These are phyloP conservation scores for Crocuta crocuta DNA, from an alignment of 2,113 vertebrate species.

Conservation along the genomic window DNA sequence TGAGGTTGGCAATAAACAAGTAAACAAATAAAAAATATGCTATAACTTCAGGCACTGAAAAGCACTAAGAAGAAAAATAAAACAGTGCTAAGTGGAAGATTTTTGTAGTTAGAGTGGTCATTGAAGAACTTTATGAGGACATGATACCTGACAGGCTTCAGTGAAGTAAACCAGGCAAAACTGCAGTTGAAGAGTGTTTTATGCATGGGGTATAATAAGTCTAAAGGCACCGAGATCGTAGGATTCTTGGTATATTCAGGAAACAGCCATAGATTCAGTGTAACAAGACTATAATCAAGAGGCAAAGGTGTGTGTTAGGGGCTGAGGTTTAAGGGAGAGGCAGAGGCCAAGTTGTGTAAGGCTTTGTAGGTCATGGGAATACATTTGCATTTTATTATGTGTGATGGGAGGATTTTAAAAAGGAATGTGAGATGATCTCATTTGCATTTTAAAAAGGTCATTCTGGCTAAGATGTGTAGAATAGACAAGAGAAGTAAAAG, in stretches of 20 bases:
- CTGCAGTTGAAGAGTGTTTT: background rate
- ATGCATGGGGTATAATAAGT: background rate
- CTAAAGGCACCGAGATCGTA: background rate
- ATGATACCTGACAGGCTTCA: background rate
- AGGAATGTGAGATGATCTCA: background rate
- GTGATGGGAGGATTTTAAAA: background rate
- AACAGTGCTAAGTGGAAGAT: background rate
- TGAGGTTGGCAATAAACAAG: background rate
- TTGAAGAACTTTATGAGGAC: background rate
- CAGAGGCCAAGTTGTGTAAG: background rate
- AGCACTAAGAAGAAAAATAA: background rate
- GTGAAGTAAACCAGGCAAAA: background rate
- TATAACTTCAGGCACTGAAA: background rate
- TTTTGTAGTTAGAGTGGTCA: background rate
- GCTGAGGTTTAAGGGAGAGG: background rate
- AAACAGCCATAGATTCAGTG: background rate
- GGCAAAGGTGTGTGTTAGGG: background rate
- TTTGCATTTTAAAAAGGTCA: conserved; percentile 27
- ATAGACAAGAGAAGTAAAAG: background rate
- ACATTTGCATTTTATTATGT: background rate
- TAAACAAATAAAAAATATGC: background rate
- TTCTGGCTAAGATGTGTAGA: background rate
- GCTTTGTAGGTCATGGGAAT: background rate
- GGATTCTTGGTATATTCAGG: background rate
- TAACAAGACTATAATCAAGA: background rate